phyloP scores from a whole-genome alignment of 1,140 invertebrate species.

The Drosophila pseudoobscura region DNA sequence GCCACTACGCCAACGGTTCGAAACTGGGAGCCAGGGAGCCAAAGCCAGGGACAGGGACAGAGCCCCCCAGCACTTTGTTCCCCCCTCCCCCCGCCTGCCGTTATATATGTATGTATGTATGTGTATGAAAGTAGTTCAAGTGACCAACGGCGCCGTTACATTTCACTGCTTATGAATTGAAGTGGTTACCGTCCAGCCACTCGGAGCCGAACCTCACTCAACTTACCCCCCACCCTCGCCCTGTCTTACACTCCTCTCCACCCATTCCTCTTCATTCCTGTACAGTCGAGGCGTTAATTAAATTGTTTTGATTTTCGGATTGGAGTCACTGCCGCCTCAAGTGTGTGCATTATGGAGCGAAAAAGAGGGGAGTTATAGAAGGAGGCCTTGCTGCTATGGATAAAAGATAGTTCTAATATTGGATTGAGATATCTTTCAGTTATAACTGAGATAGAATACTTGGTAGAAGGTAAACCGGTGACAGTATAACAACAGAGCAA shows the following conservation, averaged over 20 bases:
- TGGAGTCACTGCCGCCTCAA: too few relatives aligned
- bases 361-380: too few relatives aligned
- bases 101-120: background rate
- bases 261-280: background rate
- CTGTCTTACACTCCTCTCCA: too few relatives aligned
- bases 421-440: too few relatives aligned
- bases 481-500: too few relatives aligned
- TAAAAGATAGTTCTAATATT: too few relatives aligned
- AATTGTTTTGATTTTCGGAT: constrained; percentile 63
- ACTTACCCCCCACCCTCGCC: background rate
- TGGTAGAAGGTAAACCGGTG: too few relatives aligned
- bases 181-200: constrained; percentile 32
- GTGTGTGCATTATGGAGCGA: background rate
- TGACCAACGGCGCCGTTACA: constrained; percentile 73
- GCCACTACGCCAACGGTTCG: background rate
- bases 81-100: background rate
- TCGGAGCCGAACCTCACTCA: background rate
- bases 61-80: background rate
- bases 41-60: too few relatives aligned
- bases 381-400: too few relatives aligned
- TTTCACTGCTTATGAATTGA: constrained; percentile 66
- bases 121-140: constrained; percentile 70
- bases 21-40: too few relatives aligned
- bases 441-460: too few relatives aligned
- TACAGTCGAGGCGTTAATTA: constrained; percentile 61